These are phyloP conservation scores for Urocynchramus pylzowi DNA, from an alignment of 2,113 vertebrate genomes.

Conservation along the genomic window DNA sequence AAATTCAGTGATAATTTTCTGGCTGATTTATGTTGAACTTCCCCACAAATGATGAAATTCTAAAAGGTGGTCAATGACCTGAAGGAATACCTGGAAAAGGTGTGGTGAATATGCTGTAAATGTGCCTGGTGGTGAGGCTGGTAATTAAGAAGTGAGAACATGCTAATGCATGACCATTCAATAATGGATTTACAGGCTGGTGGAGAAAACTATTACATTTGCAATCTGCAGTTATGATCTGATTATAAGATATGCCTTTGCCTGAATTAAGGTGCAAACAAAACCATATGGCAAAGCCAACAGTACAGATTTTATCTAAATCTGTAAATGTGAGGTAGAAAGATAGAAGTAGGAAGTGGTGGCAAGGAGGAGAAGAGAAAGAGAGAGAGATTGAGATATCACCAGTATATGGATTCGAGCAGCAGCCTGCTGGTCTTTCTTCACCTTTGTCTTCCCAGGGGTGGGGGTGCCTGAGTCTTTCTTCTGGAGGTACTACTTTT, in stretches of 20 bases:
- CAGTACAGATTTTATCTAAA: background rate
- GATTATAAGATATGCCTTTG: background rate
- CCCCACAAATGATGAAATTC: background rate
- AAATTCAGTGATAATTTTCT: background rate
- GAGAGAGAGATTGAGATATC: background rate
- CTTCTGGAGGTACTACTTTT: background rate
- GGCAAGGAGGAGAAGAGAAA: background rate
- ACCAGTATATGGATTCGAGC: accelerated
- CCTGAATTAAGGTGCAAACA: background rate
- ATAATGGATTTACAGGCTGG: background rate
- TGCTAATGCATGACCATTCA: background rate
- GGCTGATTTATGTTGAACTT: background rate
- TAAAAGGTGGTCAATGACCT: background rate
- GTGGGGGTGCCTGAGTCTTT: background rate
- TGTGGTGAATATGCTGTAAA: background rate
- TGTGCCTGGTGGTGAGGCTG: background rate
- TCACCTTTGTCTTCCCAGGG: background rate
- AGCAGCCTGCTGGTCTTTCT: background rate
- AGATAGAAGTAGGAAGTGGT: background rate
- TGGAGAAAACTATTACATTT: background rate
- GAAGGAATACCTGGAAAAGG: background rate
- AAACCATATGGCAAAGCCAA: background rate
- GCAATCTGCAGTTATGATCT: background rate
- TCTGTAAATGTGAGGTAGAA: background rate
- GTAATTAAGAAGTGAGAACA: background rate